Percentiles rank a stretch among this genome's conserved stretches.
Conservation (phyloP, 1,140 invertebrate genomes). For the Parapsyche elsis region DNA sequence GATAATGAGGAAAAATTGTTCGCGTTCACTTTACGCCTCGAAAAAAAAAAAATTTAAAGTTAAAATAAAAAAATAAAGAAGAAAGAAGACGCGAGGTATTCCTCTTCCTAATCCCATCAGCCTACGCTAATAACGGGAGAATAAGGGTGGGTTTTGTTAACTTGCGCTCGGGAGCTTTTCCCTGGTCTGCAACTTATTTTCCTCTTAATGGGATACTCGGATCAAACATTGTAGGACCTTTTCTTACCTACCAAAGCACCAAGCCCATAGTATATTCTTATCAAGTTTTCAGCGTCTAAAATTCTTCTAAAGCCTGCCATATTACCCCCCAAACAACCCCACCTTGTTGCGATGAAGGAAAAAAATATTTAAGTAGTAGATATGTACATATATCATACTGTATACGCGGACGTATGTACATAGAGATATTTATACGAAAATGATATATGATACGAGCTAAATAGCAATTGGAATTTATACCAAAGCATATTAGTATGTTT, state of each 20-base stretch:
- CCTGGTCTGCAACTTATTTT: constrained; percentile 43
- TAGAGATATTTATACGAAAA: no score
- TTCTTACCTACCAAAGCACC: constrained; percentile 24
- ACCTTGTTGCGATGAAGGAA: not conserved
- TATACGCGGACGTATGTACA: no score
- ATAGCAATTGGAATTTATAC: no score
- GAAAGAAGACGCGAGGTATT: not conserved
- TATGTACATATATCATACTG: no score
- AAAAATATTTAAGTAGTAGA: no score
- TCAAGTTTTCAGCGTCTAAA: constrained; percentile 26
- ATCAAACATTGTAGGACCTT: constrained; percentile 44
- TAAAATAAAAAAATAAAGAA: constrained; percentile 27
- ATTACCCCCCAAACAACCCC: not conserved
- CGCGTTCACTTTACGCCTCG: not conserved
- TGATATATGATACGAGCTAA: no score
- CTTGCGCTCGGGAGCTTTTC: constrained; percentile 27
- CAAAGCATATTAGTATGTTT: no score
- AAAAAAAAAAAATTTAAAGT: not conserved
- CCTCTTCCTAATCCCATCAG: constrained; percentile 43
- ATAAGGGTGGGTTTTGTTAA: constrained; percentile 37
- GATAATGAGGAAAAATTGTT: constrained; percentile 15
- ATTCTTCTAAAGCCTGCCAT: not conserved
- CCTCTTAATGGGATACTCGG: constrained; percentile 47
- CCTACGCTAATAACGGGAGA: constrained; percentile 42
- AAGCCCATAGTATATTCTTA: constrained; percentile 23